These are phyloP conservation scores for Melitaea athalia DNA, from an alignment of 2,888 invertebrate genomes.

Conservation along the genomic window DNA sequence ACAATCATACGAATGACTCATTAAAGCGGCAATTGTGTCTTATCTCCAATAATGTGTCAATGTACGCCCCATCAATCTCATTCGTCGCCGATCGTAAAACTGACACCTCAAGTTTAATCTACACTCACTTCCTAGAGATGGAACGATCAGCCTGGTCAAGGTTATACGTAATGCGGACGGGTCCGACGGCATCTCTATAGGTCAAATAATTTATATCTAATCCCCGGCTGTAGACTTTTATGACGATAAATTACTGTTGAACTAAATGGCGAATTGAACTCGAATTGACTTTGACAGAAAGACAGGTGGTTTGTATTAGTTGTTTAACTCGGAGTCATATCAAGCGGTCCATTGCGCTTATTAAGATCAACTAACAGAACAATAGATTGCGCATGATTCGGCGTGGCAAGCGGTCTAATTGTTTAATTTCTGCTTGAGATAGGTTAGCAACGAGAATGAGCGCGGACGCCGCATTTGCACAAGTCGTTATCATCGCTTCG, in stretches of 20 bases:
- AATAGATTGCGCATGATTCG: conserved; percentile 41
- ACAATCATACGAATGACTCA: conserved; percentile 14
- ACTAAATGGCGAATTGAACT: conserved; percentile 28
- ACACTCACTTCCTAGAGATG: conserved; percentile 14
- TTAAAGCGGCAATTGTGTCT: conserved; percentile 20
- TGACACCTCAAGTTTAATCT: conserved; percentile 23
- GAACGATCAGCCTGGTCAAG: conserved; percentile 6
- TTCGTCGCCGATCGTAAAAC: conserved; percentile 24
- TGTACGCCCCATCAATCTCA: conserved; percentile 23
- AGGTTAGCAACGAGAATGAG: conserved; percentile 54
- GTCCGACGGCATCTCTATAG: not conserved
- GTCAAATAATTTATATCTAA: conserved; percentile 6
- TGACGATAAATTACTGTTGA: conserved; percentile 3
- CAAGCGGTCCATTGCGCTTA: conserved; percentile 38
- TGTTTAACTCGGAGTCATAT: conserved; percentile 25
- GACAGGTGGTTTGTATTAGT: conserved; percentile 39
- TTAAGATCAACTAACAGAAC: conserved; percentile 40
- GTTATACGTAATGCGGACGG: not conserved
- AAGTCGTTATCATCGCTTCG: conserved; percentile 62
- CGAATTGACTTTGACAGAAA: conserved; percentile 35
- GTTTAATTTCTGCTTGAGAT: conserved; percentile 50
- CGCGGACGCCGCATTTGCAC: conserved; percentile 56
- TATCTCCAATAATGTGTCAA: conserved; percentile 23
- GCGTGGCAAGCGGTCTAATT: conserved; percentile 34
- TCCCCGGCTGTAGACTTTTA: not conserved